Conservation (phyloP, 2,888 invertebrate species). For the Biston stratarius region DNA sequence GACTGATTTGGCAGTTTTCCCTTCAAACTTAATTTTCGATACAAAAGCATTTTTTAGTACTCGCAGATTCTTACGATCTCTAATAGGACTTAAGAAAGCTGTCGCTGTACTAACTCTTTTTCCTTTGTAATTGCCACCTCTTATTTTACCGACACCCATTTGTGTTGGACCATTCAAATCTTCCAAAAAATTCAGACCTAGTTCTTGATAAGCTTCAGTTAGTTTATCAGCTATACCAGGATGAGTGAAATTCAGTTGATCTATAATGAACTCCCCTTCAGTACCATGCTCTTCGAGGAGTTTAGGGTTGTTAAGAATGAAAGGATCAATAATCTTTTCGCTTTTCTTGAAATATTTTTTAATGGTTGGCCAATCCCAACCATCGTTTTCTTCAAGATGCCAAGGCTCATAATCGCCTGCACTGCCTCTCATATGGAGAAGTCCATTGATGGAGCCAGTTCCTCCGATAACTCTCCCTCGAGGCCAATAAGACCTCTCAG, state of each 20-base stretch:
- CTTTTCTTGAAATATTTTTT: constrained; percentile 76
- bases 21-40: constrained; percentile 58
- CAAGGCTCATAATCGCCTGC: constrained; percentile 71
- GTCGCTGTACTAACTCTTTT: constrained; percentile 85
- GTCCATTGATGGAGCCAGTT: constrained; percentile 76
- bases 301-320: constrained; percentile 69
- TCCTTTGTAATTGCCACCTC: constrained; percentile 81
- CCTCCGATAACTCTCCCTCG: constrained; percentile 77
- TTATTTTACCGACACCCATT: constrained; percentile 84
- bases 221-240: constrained; percentile 66
- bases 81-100: constrained; percentile 73
- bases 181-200: constrained; percentile 78
- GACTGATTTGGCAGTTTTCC: constrained; percentile 64
- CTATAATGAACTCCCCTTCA: constrained; percentile 81
- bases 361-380: constrained; percentile 76
- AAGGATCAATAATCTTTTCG: constrained; percentile 73
- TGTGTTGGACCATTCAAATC: constrained; percentile 78
- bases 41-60: constrained; percentile 70
- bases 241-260: constrained; percentile 78
- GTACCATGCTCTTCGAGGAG: constrained; percentile 74
- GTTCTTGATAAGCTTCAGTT: constrained; percentile 76
- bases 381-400: constrained; percentile 67
- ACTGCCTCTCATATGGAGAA: constrained; percentile 75
- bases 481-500: constrained; percentile 73
- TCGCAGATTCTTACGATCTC: constrained; percentile 67